Percentiles rank a stretch among this genome's conserved stretches.
These are phyloP conservation scores for Zoanthus sansibaricus DNA, from an alignment of 92 coral and sea anemone species.

Conservation along the genomic window DNA sequence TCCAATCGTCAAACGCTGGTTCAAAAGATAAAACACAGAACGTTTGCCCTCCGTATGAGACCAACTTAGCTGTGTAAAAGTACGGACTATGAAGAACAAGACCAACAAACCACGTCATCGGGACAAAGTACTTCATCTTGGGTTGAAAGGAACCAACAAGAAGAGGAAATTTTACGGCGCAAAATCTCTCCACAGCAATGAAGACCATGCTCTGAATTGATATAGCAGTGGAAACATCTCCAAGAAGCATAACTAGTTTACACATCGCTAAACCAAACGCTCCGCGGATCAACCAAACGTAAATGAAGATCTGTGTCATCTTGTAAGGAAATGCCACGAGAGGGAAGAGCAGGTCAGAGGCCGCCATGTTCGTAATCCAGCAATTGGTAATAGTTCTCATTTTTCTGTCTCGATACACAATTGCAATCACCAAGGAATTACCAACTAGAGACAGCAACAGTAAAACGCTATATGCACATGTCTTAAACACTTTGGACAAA, in stretches of 20 bases:
- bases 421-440: slow-evolving; percentile 51
- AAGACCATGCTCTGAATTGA: slow-evolving; percentile 62
- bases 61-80: slow-evolving; percentile 51
- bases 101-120: slow-evolving; percentile 53
- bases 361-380: slow-evolving; percentile 68
- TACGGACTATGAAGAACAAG: slow-evolving; percentile 54
- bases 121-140: slow-evolving; percentile 54
- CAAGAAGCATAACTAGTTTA: slow-evolving; percentile 52
- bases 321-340: slow-evolving; percentile 55
- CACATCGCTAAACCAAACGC: slow-evolving; percentile 49
- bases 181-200: slow-evolving; percentile 66
- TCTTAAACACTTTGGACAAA: slow-evolving; percentile 14
- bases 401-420: slow-evolving; percentile 53
- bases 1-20: neutral
- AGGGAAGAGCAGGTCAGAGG: slow-evolving; percentile 63
- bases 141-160: slow-evolving; percentile 48
- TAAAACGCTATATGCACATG: slow-evolving; percentile 53
- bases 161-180: slow-evolving; percentile 62
- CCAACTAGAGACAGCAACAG: slow-evolving; percentile 57
- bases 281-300: slow-evolving; percentile 55
- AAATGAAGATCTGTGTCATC: slow-evolving; percentile 49
- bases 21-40: slow-evolving; percentile 50
- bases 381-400: slow-evolving; percentile 63
- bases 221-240: slow-evolving; percentile 66
- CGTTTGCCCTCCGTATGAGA: slow-evolving; percentile 2